Evolutionary conservation across 2,113 vertebrate genomes (phyloP).

Genomic region (Aix galericulata): DNA sequence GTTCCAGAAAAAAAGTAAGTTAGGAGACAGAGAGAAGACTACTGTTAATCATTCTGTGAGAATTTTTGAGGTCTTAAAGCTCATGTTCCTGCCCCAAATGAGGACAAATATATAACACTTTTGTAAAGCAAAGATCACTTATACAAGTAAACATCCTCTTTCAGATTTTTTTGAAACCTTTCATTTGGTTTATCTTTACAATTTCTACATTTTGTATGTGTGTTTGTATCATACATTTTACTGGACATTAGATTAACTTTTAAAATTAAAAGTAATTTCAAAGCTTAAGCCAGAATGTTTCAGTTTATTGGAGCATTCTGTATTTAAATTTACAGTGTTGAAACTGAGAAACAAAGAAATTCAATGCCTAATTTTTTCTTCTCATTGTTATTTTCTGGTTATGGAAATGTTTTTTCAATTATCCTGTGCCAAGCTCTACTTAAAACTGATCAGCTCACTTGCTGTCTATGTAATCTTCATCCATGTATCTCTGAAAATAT

Average conservation of each 20-base stretch:
- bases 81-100: not conserved
- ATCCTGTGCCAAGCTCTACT: not conserved
- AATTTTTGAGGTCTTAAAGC: not conserved
- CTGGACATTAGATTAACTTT: not conserved
- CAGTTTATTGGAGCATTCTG: not conserved
- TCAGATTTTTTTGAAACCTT: not conserved
- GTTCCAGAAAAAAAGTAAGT: not conserved
- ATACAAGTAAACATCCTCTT: not conserved
- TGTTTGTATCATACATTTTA: not conserved
- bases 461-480: not conserved
- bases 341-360: not conserved
- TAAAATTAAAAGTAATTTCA: not conserved
- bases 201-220: not conserved
- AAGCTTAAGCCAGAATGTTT: not conserved
- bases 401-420: not conserved
- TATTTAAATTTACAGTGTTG: not conserved
- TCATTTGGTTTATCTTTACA: not conserved
- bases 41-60: not conserved
- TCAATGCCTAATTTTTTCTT: not conserved
- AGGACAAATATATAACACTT: not conserved
- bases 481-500: not conserved
- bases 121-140: not conserved
- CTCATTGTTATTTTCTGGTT: not conserved
- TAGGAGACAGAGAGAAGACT: not conserved
- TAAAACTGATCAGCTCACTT: not conserved